Evolutionary conservation across 2,888 invertebrate species (phyloP), one percentile per base, ranked within the genome.

Genomic region (Phalera bucephala): DNA sequence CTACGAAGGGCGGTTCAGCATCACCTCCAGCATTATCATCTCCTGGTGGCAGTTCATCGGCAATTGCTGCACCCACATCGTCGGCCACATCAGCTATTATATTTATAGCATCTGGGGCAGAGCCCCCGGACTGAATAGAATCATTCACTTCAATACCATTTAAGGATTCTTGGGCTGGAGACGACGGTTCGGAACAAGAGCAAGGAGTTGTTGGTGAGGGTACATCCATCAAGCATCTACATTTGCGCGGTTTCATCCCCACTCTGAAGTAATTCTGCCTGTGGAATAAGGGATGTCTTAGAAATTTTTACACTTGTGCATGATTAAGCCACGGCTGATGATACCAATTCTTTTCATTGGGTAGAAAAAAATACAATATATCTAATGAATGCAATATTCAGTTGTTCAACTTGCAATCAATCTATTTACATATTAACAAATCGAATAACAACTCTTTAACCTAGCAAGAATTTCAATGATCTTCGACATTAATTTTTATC

Each of bases 151-250:
- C n/a, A n/a, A n/a, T n/a, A n/a, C n/a, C n/a, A n/a, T n/a, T n/a
- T n/a, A n/a, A n/a, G n/a, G n/a, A n/a, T n/a, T n/a, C n/a, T n/a
- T n/a, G n/a, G n/a, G n/a, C n/a, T n/a, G n/a, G n/a, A n/a, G n/a
- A n/a, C n/a, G 36, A 32, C 4, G 25, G 3, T 6, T 34, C 27
- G 11, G 40, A 19, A 26, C 45, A 47, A 1, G 41, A 17, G 9
- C 33, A 33, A 1, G 20, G 19, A 12, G 33, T 26, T 0, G 20
- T 33, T 7, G 33, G 26, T 7, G 25, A 25, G 11, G 32, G 32
- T 10, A 32, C 11, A 11, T 21, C 11, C 14, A 25, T 29, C 6
- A n/a, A 3, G 8, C 48, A 48, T 17, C 12, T 23, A 12, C 40
- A 45, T n/a, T 40, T 26, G 12, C 10, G 25, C 20, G 9, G 8